These are phyloP conservation scores for Coenonympha arcania DNA, from an alignment of 2,888 invertebrate genomes.

Conservation along the genomic window DNA sequence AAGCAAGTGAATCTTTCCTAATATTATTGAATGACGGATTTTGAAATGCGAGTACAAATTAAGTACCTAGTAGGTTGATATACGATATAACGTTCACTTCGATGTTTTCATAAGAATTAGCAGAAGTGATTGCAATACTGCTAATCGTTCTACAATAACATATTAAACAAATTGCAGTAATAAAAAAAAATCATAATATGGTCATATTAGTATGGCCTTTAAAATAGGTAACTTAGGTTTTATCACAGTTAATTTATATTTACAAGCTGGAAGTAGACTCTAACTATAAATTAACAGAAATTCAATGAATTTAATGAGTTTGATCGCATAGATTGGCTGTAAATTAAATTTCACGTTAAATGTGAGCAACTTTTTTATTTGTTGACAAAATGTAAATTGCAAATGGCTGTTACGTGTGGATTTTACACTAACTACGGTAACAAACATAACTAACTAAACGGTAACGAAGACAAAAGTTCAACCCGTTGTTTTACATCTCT, in stretches of 20 bases:
- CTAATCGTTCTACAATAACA: not conserved
- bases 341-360: no score
- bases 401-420: no score
- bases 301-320: no score
- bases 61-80: not conserved
- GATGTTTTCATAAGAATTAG: slow-evolving; percentile 5
- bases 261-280: slow-evolving; percentile 10
- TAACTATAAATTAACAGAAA: no score
- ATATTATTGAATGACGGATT: slow-evolving; percentile 35
- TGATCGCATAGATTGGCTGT: no score
- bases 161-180: slow-evolving; percentile 4
- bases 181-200: slow-evolving; percentile 11
- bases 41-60: slow-evolving; percentile 38
- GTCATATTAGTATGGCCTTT: slow-evolving; percentile 41
- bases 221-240: slow-evolving; percentile 43
- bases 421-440: no score
- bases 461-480: no score
- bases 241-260: slow-evolving; percentile 44
- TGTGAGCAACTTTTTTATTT: no score
- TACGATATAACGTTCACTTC: not conserved
- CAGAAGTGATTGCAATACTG: not conserved
- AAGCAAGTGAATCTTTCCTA: slow-evolving; percentile 33
- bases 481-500: no score
- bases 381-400: no score
- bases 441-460: no score